Base-by-base conservation (phyloP, 2,797 vertebrate species). In the Lithobates sylvaticus region DNA sequence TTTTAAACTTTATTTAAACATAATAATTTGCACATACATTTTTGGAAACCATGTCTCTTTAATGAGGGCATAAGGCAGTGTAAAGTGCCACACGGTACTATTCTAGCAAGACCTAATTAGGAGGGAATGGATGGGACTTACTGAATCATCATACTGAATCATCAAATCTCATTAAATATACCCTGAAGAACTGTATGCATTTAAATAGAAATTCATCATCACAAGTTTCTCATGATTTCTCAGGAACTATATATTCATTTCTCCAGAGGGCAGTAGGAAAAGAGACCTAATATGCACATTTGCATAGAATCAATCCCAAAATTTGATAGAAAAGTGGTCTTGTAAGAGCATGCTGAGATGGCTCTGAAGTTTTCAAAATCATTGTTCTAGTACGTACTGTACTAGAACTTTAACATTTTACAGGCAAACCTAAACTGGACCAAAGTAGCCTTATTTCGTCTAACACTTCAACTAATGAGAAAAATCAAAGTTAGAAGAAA, bases 101-200 rank as follows among this genome's bases (percentile, higher is more conserved):
- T 84, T 78, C 65, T 26, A 82, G 80, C 54, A 64, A 82, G 70
- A 65, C 74, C 76, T 78, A 85, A 85, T 78, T 85, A 85, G 50
- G 7, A 61, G 39, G 36, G 68, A 72, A 79, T 73, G 50, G 29
- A 85, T 72, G n/a, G 36, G 50, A 54, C 27, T 72, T 76, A 80
- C 78, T 76, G 78, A 86, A 76, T 81, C 84, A 81, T 82, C 65
- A 76, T 69, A 61, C 79, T 81, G 72, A 86, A 58, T 86, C 84
- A 76, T 80, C 78, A 81, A 86, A 76, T 76, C 84, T 86, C 65
- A 86, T 86, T 86, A 81, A 81, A 86, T 26, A 71, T 86, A 61
- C 72, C 78, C 84, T 21, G 84, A 86, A 39, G 84, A 76, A 42
- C 44, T 58, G 32, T 75, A 69, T 81, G 44, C 67, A 76, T 86